phyloP scores from a whole-genome alignment of 2,888 invertebrate genomes.

The Trachelus tabidus region DNA sequence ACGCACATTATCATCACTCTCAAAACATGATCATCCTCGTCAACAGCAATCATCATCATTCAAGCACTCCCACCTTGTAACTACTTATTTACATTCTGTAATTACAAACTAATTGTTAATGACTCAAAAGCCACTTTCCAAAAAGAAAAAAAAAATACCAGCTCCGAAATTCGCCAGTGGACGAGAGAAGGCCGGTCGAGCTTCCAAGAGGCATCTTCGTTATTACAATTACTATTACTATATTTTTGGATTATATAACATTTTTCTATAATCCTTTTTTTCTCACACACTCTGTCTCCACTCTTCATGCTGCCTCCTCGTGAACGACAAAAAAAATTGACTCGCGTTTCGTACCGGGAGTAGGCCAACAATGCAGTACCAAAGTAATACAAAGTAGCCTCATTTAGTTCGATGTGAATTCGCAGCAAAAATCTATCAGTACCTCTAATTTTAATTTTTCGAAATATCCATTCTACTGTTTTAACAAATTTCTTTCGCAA shows the following conservation, averaged over 20 bases:
- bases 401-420: constrained; percentile 39
- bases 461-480: neutral
- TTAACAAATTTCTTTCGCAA: neutral
- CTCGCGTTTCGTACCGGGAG: constrained; percentile 65
- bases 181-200: neutral
- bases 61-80: neutral
- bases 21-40: neutral
- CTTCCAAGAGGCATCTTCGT: neutral
- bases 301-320: constrained; percentile 20
- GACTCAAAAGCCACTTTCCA: too few species aligned
- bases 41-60: neutral
- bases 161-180: constrained; percentile 1
- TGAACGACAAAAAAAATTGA: constrained; percentile 54
- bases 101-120: neutral
- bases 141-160: neutral
- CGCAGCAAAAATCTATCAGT: constrained; percentile 45
- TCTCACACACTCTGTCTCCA: neutral
- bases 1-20: neutral
- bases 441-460: neutral
- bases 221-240: neutral
- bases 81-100: constrained; percentile 1
- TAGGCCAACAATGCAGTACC: constrained; percentile 44
- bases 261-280: neutral
- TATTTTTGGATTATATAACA: neutral
- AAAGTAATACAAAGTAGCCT: neutral